Conservation (phyloP, 1,140 invertebrate genomes). For the Aethina tumida region DNA sequence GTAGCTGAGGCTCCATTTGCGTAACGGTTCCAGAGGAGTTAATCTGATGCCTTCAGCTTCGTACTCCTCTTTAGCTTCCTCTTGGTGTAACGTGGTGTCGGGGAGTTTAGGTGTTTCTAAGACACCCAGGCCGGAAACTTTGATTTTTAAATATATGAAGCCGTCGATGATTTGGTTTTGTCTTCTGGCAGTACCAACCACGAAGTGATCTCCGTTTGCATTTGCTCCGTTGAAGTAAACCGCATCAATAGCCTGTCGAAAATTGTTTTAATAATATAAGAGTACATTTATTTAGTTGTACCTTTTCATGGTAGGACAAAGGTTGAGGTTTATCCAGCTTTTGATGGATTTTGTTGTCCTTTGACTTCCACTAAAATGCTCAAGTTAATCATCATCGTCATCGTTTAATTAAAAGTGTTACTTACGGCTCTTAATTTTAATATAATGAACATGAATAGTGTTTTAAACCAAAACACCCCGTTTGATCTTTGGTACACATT, state of each 20-base stretch:
- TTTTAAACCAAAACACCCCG: slow-evolving; percentile 40
- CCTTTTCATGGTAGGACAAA: slow-evolving; percentile 1
- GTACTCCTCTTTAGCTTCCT: slow-evolving; percentile 40
- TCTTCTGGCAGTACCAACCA: slow-evolving; percentile 39
- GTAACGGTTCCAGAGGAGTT: slow-evolving; percentile 46
- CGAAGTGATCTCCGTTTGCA: slow-evolving; percentile 37
- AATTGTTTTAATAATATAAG: not conserved
- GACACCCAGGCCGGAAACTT: slow-evolving; percentile 37
- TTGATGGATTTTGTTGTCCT: no score
- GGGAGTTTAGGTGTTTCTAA: slow-evolving; percentile 50
- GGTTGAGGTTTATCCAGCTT: slow-evolving; percentile 2
- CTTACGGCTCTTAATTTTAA: slow-evolving; percentile 35
- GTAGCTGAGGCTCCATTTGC: slow-evolving; percentile 52
- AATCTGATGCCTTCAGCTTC: slow-evolving; percentile 44
- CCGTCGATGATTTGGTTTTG: slow-evolving; percentile 39
- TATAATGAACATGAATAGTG: slow-evolving; percentile 37
- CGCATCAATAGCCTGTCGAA: slow-evolving; percentile 44
- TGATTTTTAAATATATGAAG: slow-evolving; percentile 44
- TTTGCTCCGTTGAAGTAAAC: slow-evolving; percentile 49
- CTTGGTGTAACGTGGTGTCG: slow-evolving; percentile 47
- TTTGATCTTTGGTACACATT: slow-evolving; percentile 42
- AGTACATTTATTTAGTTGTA: not conserved
- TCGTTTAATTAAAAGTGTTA: not conserved
- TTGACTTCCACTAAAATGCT: not conserved
- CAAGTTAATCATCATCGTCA: not conserved